A percentile compares a stretch with the other conserved stretches of the same genome.
Evolutionary conservation across 2,797 vertebrate species (phyloP).

Genomic region (Naso thynnoides): DNA sequence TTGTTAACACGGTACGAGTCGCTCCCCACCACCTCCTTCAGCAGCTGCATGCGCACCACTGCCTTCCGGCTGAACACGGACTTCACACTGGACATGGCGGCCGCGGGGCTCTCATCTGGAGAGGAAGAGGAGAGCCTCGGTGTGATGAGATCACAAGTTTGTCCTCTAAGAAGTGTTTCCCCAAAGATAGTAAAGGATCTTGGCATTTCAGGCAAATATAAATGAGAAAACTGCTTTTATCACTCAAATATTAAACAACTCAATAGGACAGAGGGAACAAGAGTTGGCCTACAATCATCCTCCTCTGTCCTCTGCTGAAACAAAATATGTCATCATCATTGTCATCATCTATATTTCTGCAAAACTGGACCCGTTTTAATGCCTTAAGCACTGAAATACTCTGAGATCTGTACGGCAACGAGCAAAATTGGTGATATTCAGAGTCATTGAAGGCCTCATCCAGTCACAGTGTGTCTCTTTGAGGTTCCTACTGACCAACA

Average conservation of each 20-base stretch:
- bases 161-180: not conserved
- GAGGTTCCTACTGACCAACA: constrained; percentile 84
- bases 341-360: too few species aligned
- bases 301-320: not conserved
- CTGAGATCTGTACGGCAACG: not conserved
- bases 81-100: constrained; percentile 87
- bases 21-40: constrained; percentile 91
- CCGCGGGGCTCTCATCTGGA: constrained; percentile 86
- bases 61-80: constrained; percentile 93
- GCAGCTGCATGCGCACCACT: constrained; percentile 92
- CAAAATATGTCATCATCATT: not conserved
- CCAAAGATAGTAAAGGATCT: not conserved
- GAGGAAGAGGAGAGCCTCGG: constrained; percentile 4
- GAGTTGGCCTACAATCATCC: not conserved
- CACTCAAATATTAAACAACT: not conserved
- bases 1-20: constrained; percentile 92
- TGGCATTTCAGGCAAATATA: not conserved
- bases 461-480: not conserved
- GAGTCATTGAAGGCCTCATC: not conserved
- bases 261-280: not conserved
- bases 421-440: not conserved
- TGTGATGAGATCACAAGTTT: not conserved
- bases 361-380: not conserved
- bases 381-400: not conserved
- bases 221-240: not conserved